A percentile compares a stretch with the other conserved stretches of the same genome.
Conservation (phyloP, 2,888 invertebrate species). For the Phoenoteleia sp. region DNA sequence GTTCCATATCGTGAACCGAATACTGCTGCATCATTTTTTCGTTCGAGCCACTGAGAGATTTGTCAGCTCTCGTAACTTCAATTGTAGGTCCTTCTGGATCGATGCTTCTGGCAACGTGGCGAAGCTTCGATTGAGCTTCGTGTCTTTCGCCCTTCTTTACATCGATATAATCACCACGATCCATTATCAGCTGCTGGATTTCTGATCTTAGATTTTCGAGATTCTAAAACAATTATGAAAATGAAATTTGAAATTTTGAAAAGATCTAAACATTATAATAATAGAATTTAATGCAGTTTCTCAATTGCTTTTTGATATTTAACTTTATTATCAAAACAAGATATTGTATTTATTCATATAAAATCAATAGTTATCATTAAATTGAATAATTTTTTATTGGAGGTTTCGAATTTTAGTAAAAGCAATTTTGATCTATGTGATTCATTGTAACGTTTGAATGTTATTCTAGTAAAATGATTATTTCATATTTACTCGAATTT, state of each 20-base stretch:
- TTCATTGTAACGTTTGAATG: too few relatives aligned
- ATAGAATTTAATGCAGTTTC: too few relatives aligned
- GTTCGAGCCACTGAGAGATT: slow-evolving; percentile 34
- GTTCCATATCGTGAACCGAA: slow-evolving; percentile 81
- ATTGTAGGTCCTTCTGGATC: slow-evolving; percentile 44
- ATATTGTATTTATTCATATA: too few relatives aligned
- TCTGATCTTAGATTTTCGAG: slow-evolving; percentile 79
- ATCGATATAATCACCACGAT: slow-evolving; percentile 36
- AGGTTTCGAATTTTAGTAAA: too few relatives aligned
- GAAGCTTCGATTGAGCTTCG: slow-evolving; percentile 26
- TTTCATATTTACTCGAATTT: too few relatives aligned
- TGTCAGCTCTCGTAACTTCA: slow-evolving; percentile 43
- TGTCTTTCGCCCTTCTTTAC: slow-evolving; percentile 16
- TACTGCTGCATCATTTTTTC: slow-evolving; percentile 76
- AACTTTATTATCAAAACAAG: too few relatives aligned
- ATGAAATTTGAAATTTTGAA: too few relatives aligned
- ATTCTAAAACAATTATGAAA: slow-evolving; percentile 69
- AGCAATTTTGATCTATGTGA: too few relatives aligned
- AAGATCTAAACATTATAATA: too few relatives aligned
- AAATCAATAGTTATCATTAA: neutral
- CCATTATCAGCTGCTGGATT: slow-evolving; percentile 76
- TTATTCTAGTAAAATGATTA: too few relatives aligned
- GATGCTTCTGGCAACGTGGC: neutral
- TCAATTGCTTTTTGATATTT: too few relatives aligned
- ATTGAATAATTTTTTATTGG: too few relatives aligned